Evolutionary conservation across 92 coral and sea anemone species (phyloP), one percentile per base, ranked within the genome.

Genomic region (Zoanthus sansibaricus): DNA sequence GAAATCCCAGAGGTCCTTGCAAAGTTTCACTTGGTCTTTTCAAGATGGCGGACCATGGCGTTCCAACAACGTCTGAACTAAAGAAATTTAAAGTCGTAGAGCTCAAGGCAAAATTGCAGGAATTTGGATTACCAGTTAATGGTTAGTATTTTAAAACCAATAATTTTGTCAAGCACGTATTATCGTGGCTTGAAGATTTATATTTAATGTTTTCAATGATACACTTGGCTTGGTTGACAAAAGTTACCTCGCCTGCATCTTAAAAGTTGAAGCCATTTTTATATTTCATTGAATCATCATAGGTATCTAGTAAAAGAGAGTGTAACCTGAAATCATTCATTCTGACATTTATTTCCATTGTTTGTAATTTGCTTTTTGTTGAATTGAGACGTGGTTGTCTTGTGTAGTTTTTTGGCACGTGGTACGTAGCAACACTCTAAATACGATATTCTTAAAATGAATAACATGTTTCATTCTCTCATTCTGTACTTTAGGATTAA

Each of bases 11-110:
- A 64, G 49, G 61, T 85, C 86, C 48, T 70, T 84, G 82, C 78
- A 69, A 37, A 82, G 37, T 71, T 48, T 71, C 58, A 72, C 62
- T 71, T 86, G 86, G 85, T 78, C 58, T 75, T 82, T 93, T 90
- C 98, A 97, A 95, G 66, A 97, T 95, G 98, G 98, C 93, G 93
- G 99, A 93, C 87, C 59, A 70, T 9, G 45, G 75, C 16, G 82
- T 20, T 78, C 91, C 87, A 71, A 51, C 98, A 3, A 84, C 91
- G 13, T 95, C 91, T 21, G 92, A 83, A 18, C 91, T 97, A 1
- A 93, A 91, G 64, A 97, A 97, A 90, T 90, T 95, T 9, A 97
- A 97, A 87, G 99, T 97, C 69, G 94, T 93, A 49, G 98, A 97
- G 46, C 87, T 97, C 66, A 97, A 95, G 76, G 91, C 95, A 30